Conservation (phyloP, 2,113 vertebrate species). For the Bubo blakistoni region DNA sequence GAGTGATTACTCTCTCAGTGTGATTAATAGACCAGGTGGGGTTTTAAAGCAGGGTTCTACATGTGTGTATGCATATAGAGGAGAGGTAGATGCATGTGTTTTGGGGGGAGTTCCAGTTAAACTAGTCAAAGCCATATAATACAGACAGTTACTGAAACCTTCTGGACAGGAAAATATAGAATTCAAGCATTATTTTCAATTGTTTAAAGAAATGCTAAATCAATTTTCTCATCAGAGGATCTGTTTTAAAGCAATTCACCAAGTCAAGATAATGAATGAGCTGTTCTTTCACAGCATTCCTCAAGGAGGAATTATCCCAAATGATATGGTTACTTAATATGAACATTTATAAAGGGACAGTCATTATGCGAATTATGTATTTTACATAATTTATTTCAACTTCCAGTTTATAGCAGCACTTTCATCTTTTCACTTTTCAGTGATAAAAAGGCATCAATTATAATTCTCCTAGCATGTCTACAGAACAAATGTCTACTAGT, state of each 20-base stretch:
- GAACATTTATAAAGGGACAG: constrained; percentile 61
- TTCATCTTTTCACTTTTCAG: constrained; percentile 36
- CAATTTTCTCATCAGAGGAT: constrained; percentile 28
- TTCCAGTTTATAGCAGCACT: constrained; percentile 41
- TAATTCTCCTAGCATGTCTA: constrained; percentile 35
- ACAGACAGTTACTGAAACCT: neutral
- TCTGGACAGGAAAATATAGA: neutral
- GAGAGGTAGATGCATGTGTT: neutral
- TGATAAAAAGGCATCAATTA: constrained; percentile 55
- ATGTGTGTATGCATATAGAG: neutral
- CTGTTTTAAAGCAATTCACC: constrained; percentile 51
- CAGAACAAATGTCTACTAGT: constrained; percentile 34
- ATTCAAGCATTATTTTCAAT: constrained; percentile 24
- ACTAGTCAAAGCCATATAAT: neutral
- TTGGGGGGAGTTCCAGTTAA: neutral
- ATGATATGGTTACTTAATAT: constrained; percentile 53
- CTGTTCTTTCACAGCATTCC: constrained; percentile 30
- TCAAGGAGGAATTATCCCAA: constrained; percentile 55
- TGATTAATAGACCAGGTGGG: neutral
- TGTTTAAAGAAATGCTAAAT: constrained; percentile 56
- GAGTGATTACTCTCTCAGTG: neutral
- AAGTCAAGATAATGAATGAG: constrained; percentile 62
- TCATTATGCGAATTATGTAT: constrained; percentile 58
- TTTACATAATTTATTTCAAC: constrained; percentile 61
- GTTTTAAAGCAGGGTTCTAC: neutral